Evolutionary conservation across 2,888 invertebrate genomes (phyloP).

Genomic region (Clepsis dumicolana): DNA sequence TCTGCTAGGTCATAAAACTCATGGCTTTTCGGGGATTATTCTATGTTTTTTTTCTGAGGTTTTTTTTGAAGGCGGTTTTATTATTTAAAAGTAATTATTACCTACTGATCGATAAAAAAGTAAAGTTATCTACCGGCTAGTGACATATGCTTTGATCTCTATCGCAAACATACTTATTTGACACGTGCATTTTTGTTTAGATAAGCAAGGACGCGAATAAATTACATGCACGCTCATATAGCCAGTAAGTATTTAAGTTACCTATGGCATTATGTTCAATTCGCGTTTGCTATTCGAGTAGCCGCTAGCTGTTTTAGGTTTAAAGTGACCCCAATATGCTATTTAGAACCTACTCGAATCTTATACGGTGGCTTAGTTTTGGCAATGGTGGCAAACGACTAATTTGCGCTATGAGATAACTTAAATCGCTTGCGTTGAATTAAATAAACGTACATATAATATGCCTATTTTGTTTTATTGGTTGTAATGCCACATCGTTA

Average conservation of each 20-base stretch:
- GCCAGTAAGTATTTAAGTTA: conserved; percentile 18
- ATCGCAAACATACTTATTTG: conserved; percentile 5
- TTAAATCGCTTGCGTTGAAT: background rate
- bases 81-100: too few relatives aligned
- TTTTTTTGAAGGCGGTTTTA: too few relatives aligned
- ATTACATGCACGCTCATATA: conserved; percentile 27
- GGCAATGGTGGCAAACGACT: background rate
- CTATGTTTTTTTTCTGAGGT: too few relatives aligned
- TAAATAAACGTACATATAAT: background rate
- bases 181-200: conserved; percentile 19
- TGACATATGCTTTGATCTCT: conserved; percentile 6
- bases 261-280: conserved; percentile 38
- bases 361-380: background rate
- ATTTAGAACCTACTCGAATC: conserved; percentile 25
- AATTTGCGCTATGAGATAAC: conserved; percentile 2
- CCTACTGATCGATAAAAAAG: background rate
- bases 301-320: conserved; percentile 35
- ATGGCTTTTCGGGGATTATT: too few relatives aligned
- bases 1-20: too few relatives aligned
- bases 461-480: background rate
- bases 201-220: conserved; percentile 25
- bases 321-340: conserved; percentile 30
- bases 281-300: conserved; percentile 25
- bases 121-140: background rate
- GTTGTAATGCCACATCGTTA: background rate